phyloP scores from a whole-genome alignment of 1,140 invertebrate species.

The Steinernema feltiae region DNA sequence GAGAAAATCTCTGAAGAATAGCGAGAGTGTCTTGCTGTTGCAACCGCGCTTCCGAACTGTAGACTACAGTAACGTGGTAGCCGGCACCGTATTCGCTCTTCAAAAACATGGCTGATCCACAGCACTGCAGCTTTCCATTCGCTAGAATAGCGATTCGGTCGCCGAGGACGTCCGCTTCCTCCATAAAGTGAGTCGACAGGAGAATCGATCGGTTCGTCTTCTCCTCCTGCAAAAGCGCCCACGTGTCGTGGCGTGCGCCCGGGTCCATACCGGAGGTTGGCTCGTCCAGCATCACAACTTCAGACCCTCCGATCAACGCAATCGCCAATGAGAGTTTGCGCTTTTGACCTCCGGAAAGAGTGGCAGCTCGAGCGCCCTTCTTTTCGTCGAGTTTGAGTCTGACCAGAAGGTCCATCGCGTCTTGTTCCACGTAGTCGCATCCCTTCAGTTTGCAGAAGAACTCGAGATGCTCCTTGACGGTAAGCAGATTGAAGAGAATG shows the following conservation, averaged over 20 bases:
- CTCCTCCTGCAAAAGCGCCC: constrained; percentile 62
- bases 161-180: constrained; percentile 62
- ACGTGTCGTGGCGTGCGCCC: constrained; percentile 61
- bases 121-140: constrained; percentile 64
- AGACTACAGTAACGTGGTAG: not conserved
- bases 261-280: constrained; percentile 65
- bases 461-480: constrained; percentile 59
- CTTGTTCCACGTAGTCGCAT: constrained; percentile 34
- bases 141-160: constrained; percentile 65
- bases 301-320: constrained; percentile 62
- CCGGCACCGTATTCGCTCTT: constrained; percentile 55
- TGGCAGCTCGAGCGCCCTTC: constrained; percentile 7
- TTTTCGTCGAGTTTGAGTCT: constrained; percentile 23
- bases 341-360: constrained; percentile 61
- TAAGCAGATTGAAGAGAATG: constrained; percentile 59
- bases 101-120: constrained; percentile 66
- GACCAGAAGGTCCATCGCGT: constrained; percentile 44
- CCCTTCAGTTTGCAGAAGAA: constrained; percentile 59
- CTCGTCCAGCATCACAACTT: constrained; percentile 63
- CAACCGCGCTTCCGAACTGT: not conserved
- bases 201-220: constrained; percentile 60
- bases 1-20: constrained; percentile 64
- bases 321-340: constrained; percentile 62
- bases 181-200: constrained; percentile 62
- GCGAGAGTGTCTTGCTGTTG: constrained; percentile 63